A percentile compares a stretch with the other conserved stretches of the same genome.
These are phyloP conservation scores for Orthonevra nobilis DNA, from an alignment of 2,888 invertebrate genomes.

Conservation along the genomic window DNA sequence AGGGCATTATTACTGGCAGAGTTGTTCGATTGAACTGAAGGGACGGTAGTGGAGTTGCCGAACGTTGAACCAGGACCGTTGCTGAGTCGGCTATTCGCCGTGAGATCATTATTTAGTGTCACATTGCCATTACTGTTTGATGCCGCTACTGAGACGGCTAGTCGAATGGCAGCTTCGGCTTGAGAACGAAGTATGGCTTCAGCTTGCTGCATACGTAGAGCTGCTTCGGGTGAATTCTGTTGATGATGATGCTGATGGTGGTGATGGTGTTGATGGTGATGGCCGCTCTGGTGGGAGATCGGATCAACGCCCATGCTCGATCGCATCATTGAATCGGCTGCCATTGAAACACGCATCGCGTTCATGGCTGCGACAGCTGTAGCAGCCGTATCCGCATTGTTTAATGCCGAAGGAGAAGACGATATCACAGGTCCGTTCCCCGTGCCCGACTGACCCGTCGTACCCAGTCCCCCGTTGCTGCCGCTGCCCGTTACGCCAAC, in stretches of 20 bases:
- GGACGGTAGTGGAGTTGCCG: conserved; percentile 20
- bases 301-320: conserved; percentile 77
- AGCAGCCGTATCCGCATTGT: conserved; percentile 74
- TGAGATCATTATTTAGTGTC: conserved; percentile 65
- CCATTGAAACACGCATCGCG: conserved; percentile 83
- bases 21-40: conserved; percentile 57
- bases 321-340: conserved; percentile 81
- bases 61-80: conserved; percentile 25
- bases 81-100: conserved; percentile 50
- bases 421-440: conserved; percentile 70
- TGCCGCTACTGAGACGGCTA: conserved; percentile 88
- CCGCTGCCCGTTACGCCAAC: conserved; percentile 39
- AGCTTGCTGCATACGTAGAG: conserved; percentile 88
- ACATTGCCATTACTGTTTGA: conserved; percentile 66
- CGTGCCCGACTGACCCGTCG: conserved; percentile 27
- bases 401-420: conserved; percentile 78
- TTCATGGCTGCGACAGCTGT: conserved; percentile 83
- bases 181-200: conserved; percentile 91
- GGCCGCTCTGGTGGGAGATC: conserved; percentile 76
- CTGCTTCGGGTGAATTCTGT: conserved; percentile 78
- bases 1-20: conserved; percentile 27
- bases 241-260: conserved; percentile 73
- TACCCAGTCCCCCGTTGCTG: conserved; percentile 18
- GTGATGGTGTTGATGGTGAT: conserved; percentile 72
- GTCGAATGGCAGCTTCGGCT: conserved; percentile 90